Percentiles rank a stretch among this genome's conserved stretches.
These are phyloP conservation scores for Prosapia bicincta DNA, from an alignment of 2,888 invertebrate genomes.

Conservation along the genomic window DNA sequence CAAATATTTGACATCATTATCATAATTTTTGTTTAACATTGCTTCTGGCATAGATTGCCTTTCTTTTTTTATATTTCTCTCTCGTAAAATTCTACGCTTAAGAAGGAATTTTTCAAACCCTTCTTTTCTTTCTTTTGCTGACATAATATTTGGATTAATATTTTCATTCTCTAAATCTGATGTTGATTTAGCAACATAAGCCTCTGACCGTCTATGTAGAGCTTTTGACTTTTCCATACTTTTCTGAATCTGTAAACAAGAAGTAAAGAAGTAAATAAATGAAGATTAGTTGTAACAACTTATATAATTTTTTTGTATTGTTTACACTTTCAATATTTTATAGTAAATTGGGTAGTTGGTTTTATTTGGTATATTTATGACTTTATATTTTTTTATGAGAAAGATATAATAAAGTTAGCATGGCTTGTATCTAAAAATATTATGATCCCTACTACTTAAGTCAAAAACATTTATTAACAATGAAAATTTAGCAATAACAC, in stretches of 20 bases:
- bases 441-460: too few relatives aligned
- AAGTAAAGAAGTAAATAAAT: not conserved
- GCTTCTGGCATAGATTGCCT: not conserved
- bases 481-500: too few relatives aligned
- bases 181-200: not conserved
- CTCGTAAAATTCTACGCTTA: not conserved
- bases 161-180: not conserved
- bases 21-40: not conserved
- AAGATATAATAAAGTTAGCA: too few relatives aligned
- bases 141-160: not conserved
- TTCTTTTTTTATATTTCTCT: not conserved
- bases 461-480: too few relatives aligned
- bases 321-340: too few relatives aligned
- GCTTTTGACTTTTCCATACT: constrained; percentile 8
- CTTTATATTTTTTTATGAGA: too few relatives aligned
- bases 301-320: too few relatives aligned
- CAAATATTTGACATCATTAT: not conserved
- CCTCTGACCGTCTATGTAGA: constrained; percentile 2
- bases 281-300: too few relatives aligned
- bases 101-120: constrained; percentile 7
- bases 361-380: too few relatives aligned
- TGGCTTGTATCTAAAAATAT: too few relatives aligned
- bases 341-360: too few relatives aligned
- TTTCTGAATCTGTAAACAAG: constrained; percentile 4
- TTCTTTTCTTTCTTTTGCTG: constrained; percentile 12